Evolutionary conservation across 53 echinoderm and acorn worm species (phyloP), one percentile per base, ranked within the genome.

Genomic region (Luidia sarsii): DNA sequence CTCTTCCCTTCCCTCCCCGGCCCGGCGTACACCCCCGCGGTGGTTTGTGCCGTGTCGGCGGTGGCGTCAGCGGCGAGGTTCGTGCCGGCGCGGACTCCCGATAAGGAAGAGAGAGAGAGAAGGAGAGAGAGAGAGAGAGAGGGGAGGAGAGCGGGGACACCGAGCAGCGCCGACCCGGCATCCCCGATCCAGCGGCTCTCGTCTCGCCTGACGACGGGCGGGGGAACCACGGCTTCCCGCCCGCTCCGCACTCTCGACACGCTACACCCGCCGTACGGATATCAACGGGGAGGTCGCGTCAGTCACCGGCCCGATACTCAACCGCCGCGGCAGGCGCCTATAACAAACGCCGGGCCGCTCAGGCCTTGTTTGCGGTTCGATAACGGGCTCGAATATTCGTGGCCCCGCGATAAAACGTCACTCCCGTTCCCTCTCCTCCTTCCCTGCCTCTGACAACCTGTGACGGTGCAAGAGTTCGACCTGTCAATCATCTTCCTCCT

Each of bases 401-500:
- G 43, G 16, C 45, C 60, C 61, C 38, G 61, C 27, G 59, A 59
- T 77, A 77, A 77, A n/a, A n/a, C n/a, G 77, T 46, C 45, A 59
- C 77, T 59, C 60, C 43, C 60, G 28, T 59, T n/a, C 25, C 46
- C 46, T 77, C 61, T 77, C 46, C 77, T 77, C n/a, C n/a, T n/a
- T n/a, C n/a, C n/a, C n/a, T n/a, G n/a, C n/a, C n/a, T n/a, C 59
- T 30, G 30, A 16, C 77, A 45, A 39, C 46, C 60, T 33, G 39
- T 74, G 74, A 74, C 74, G n/a, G n/a, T n/a, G n/a, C n/a, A n/a
- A n/a, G n/a, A 41, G 41, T 41, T 6, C 6, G 60, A 31, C 27
- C 77, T 46, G 77, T 61, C 77, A 77, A 57, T 77, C 77, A 77
- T 61, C 13, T 57, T 60, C 33, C n/a, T n/a, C n/a, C n/a, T n/a